Conservation (phyloP, 2,113 vertebrate genomes). For the Caretta caretta region DNA sequence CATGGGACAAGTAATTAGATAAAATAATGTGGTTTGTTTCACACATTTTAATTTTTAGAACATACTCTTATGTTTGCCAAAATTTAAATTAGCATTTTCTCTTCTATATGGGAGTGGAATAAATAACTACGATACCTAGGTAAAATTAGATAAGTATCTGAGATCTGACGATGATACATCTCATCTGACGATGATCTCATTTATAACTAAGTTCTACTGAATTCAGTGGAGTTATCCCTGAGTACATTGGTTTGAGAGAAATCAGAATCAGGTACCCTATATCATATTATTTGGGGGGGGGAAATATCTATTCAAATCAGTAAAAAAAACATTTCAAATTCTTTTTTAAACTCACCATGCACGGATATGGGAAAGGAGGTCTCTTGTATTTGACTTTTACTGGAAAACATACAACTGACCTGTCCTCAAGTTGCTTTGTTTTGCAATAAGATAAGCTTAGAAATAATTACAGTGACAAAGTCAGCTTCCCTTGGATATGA, state of each 20-base stretch:
- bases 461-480: constrained; percentile 58
- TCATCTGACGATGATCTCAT: not conserved
- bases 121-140: not conserved
- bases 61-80: not conserved
- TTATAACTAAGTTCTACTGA: not conserved
- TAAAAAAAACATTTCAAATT: not conserved
- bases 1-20: constrained; percentile 19
- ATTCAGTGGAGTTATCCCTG: not conserved
- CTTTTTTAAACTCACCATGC: not conserved
- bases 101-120: not conserved
- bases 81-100: not conserved
- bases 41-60: not conserved
- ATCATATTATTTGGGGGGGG: no score
- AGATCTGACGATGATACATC: not conserved
- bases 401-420: constrained; percentile 43
- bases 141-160: not conserved
- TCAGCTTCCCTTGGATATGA: constrained; percentile 38
- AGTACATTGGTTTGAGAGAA: not conserved
- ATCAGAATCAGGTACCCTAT: not conserved
- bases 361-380: constrained; percentile 11
- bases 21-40: not conserved
- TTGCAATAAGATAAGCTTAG: constrained; percentile 50
- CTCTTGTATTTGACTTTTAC: not conserved
- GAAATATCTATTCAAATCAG: not conserved
- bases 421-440: constrained; percentile 62